phyloP scores from a whole-genome alignment of 2,113 vertebrate species.

The Columba livia region DNA sequence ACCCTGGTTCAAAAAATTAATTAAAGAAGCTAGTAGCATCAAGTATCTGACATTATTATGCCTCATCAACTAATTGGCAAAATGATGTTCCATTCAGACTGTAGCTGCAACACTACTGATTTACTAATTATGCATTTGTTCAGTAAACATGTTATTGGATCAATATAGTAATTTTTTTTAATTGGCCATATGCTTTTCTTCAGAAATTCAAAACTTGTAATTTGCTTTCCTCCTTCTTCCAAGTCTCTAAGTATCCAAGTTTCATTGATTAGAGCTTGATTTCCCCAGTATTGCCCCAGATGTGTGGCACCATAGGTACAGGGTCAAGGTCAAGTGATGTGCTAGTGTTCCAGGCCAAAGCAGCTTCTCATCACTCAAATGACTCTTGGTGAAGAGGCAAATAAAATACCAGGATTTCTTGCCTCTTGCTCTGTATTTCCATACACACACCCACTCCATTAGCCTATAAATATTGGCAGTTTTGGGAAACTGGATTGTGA shows the following conservation, averaged over 20 bases:
- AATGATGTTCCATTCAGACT: constrained; percentile 73
- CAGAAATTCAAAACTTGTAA: neutral
- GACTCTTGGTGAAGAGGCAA: neutral
- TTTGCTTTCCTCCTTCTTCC: neutral
- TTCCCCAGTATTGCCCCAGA: neutral
- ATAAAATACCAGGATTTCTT: neutral
- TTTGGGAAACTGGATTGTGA: neutral
- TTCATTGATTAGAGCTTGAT: neutral
- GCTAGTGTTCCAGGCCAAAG: neutral
- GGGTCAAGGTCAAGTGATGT: neutral
- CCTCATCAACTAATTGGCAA: constrained; percentile 79
- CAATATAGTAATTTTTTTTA: constrained; percentile 67
- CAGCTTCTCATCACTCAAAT: neutral
- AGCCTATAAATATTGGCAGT: neutral
- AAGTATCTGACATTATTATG: constrained; percentile 77
- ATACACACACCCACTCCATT: neutral
- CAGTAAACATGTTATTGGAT: constrained; percentile 69
- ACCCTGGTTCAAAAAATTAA: constrained; percentile 73
- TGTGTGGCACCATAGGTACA: neutral
- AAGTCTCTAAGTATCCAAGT: neutral
- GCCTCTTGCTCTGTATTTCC: neutral
- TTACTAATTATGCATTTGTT: constrained; percentile 75
- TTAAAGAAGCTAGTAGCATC: constrained; percentile 70
- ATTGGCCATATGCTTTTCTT: constrained; percentile 36
- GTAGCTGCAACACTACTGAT: constrained; percentile 69